phyloP scores from a whole-genome alignment of 2,888 invertebrate genomes.

The Ctena decussata region DNA sequence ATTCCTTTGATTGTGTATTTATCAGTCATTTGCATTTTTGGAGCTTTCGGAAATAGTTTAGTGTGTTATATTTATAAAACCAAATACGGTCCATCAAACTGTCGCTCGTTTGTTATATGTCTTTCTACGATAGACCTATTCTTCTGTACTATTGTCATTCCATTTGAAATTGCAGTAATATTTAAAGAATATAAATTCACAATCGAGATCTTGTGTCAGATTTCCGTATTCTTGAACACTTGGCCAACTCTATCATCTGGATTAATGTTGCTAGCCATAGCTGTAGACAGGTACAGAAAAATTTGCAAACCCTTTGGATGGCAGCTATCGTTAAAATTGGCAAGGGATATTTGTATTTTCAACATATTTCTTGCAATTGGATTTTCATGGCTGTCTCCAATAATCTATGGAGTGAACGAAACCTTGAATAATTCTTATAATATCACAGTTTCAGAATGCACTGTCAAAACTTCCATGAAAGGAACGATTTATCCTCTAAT shows the following conservation, averaged over 20 bases:
- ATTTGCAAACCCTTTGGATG: conserved; percentile 70
- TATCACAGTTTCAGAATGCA: conserved; percentile 68
- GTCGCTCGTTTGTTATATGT: conserved; percentile 62
- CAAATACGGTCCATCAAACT: conserved; percentile 64
- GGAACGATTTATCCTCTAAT: conserved; percentile 61
- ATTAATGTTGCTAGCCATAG: conserved; percentile 61
- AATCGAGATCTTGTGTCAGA: conserved; percentile 46
- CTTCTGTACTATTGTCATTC: conserved; percentile 57
- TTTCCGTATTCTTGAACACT: conserved; percentile 60
- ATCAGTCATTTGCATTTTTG: conserved; percentile 35
- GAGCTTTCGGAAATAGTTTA: conserved; percentile 57
- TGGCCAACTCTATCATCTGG: conserved; percentile 61
- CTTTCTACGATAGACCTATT: conserved; percentile 63
- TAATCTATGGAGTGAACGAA: conserved; percentile 65
- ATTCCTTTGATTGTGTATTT: conserved; percentile 64
- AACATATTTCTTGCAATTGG: conserved; percentile 35
- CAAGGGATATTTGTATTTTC: conserved; percentile 53
- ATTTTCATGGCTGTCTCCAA: conserved; percentile 61
- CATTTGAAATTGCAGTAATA: conserved; percentile 58
- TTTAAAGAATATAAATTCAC: conserved; percentile 62
- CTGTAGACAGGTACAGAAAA: conserved; percentile 73
- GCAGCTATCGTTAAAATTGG: conserved; percentile 68
- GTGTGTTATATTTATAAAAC: conserved; percentile 67
- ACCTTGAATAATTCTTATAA: conserved; percentile 33
- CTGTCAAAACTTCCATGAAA: conserved; percentile 59